These are phyloP conservation scores for Aurelia aurita complex sp. Pacific DNA, from an alignment of 30 jellyfish, hydroid and myxozoan genomes.

Conservation along the genomic window DNA sequence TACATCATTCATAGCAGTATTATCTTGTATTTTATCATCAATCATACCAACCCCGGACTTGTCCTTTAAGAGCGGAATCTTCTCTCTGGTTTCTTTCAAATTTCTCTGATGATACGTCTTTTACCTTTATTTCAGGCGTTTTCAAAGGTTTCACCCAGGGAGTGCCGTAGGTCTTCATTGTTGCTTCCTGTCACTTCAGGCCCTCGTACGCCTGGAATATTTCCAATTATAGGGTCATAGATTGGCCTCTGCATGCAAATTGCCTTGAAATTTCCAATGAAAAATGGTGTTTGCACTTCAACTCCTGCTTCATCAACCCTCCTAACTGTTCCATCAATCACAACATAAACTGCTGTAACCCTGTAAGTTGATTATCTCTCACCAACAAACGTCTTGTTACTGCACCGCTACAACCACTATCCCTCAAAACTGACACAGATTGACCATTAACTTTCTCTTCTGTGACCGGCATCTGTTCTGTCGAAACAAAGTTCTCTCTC, in stretches of 20 bases:
- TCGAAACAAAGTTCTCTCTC: background rate
- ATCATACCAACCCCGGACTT: too few species aligned
- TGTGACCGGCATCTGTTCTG: background rate
- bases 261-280: conserved; percentile 18
- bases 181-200: background rate
- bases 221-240: conserved; percentile 42
- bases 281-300: too few species aligned
- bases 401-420: background rate
- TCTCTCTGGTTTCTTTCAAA: too few species aligned
- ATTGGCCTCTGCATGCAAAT: conserved; percentile 21
- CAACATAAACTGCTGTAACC: background rate
- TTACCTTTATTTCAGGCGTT: too few species aligned
- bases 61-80: too few species aligned
- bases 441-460: conserved; percentile 4
- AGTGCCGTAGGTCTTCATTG: background rate
- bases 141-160: too few species aligned
- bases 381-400: background rate
- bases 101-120: too few species aligned
- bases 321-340: background rate
- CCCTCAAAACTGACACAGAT: conserved; percentile 3
- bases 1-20: too few species aligned
- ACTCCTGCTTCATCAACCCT: too few species aligned
- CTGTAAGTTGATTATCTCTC: background rate
- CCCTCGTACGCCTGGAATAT: conserved; percentile 33
- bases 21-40: too few species aligned